These are phyloP conservation scores for Adelges cooleyi DNA, from an alignment of 1,140 invertebrate species.

Conservation along the genomic window DNA sequence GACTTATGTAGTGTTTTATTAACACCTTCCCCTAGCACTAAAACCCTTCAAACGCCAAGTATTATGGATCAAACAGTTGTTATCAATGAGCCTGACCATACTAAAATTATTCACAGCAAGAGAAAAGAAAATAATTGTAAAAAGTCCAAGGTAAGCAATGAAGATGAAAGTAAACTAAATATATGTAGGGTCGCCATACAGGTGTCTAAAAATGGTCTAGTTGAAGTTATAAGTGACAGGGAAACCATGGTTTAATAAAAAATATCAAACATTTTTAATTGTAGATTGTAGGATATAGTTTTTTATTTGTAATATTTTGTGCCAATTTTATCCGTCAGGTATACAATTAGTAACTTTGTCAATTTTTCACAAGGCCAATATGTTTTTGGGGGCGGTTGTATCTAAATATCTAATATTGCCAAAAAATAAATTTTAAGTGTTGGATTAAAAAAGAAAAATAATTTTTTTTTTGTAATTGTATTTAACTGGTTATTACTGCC, in stretches of 20 bases:
- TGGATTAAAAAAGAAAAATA: no score
- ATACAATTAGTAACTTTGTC: no score
- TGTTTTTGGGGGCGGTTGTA: no score
- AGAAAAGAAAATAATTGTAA: constrained; percentile 27
- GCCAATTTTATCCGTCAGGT: no score
- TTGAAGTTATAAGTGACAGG: constrained; percentile 35
- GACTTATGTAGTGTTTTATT: neutral
- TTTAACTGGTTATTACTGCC: no score
- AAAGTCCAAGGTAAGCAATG: constrained; percentile 29
- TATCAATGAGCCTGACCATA: constrained; percentile 4
- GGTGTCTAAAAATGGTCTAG: constrained; percentile 35
- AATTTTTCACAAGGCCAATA: no score
- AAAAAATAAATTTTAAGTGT: no score
- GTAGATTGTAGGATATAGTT: no score
- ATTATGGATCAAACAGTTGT: neutral
- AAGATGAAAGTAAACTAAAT: constrained; percentile 29
- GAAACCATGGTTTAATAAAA: constrained; percentile 34
- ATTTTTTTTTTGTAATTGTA: no score
- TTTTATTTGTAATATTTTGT: no score
- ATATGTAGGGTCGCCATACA: constrained; percentile 33
- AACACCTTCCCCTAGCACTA: neutral
- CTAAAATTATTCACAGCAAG: neutral
- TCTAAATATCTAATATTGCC: no score
- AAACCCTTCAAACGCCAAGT: neutral
- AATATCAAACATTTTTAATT: no score